phyloP scores from a whole-genome alignment of 2,888 invertebrate genomes.

The Cremastinae sp. region DNA sequence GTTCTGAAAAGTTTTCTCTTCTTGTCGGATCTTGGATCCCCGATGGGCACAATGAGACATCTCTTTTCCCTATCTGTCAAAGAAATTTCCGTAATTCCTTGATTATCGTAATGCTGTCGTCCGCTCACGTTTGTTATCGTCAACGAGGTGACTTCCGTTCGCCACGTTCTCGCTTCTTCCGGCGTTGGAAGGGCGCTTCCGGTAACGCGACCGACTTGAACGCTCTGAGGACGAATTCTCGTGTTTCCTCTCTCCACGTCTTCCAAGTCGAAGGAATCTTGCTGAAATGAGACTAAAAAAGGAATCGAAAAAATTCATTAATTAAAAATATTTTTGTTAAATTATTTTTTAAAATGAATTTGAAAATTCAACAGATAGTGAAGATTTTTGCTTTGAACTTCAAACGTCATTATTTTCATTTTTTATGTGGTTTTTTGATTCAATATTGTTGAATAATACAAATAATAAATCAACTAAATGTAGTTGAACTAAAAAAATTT shows the following conservation, averaged over 20 bases:
- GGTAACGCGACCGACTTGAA: conserved; percentile 59
- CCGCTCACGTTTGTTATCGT: conserved; percentile 22
- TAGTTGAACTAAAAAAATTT: too few relatives aligned
- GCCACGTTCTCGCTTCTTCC: conserved; percentile 66
- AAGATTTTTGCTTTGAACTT: too few relatives aligned
- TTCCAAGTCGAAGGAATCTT: conserved; percentile 73
- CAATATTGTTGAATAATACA: too few relatives aligned
- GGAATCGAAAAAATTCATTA: neutral
- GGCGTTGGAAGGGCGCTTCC: conserved; percentile 63
- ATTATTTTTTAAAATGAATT: too few relatives aligned
- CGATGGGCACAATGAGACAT: conserved; percentile 78
- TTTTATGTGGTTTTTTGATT: too few relatives aligned
- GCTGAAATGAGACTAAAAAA: conserved; percentile 76
- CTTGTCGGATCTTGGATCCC: conserved; percentile 74
- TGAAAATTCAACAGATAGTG: too few relatives aligned
- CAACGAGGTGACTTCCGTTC: conserved; percentile 61
- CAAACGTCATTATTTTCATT: too few relatives aligned
- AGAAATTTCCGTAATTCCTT: conserved; percentile 63
- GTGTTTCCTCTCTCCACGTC: conserved; percentile 43
- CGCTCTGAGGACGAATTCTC: conserved; percentile 55
- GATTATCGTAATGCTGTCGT: conserved; percentile 45
- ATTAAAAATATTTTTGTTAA: too few relatives aligned
- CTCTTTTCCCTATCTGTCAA: conserved; percentile 77
- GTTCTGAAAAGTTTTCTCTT: conserved; percentile 75
- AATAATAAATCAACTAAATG: too few relatives aligned